Evolutionary conservation across 2,888 invertebrate species (phyloP), one percentile per base, ranked within the genome.

Genomic region (Metallyticus violacea): DNA sequence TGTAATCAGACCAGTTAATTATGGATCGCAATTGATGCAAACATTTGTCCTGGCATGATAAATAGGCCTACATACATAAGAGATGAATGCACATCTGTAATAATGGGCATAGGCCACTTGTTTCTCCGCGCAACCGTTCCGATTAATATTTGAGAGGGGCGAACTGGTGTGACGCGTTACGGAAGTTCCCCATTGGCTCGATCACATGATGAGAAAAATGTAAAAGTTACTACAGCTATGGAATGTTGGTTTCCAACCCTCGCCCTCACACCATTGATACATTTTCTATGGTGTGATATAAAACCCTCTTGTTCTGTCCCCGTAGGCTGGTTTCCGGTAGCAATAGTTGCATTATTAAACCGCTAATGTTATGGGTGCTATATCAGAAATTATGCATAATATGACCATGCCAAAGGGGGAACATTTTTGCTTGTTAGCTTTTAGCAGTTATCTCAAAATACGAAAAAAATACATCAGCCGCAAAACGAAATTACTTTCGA

Each of bases 1-100:
- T 77, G 83, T 77, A 77, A 83, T 83, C 77, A 83, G 77, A 83
- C 28, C 77, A 77, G 83, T 83, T 83, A 83, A 83, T 83, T 83
- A 83, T 83, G 83, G 77, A 83, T 83, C 27, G 83, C 26, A 83
- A 77, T 7, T 83, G 77, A 83, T 28, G 83, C 28, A 77, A 83
- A 83, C 29, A 77, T 83, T 83, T 83, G 77, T 29, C 28, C 28
- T 77, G 83, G 29, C 83, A 83, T 83, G 83, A 83, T 83, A 77
- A 83, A 83, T 77, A 77, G 83, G 77, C 77, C n/a, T n/a, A n/a
- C n/a, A n/a, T n/a, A n/a, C n/a, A n/a, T n/a, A n/a, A n/a, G 83
- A 77, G 27, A 83, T 26, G 40, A 62, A 62, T 62, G 4, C 40
- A 62, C 40, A 62, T 62, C 40, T 62, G 40, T 62, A 62, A 62